Evolutionary conservation across 2,113 vertebrate species (phyloP), one percentile per base, ranked within the genome.

Genomic region (Macaca nemestrina): DNA sequence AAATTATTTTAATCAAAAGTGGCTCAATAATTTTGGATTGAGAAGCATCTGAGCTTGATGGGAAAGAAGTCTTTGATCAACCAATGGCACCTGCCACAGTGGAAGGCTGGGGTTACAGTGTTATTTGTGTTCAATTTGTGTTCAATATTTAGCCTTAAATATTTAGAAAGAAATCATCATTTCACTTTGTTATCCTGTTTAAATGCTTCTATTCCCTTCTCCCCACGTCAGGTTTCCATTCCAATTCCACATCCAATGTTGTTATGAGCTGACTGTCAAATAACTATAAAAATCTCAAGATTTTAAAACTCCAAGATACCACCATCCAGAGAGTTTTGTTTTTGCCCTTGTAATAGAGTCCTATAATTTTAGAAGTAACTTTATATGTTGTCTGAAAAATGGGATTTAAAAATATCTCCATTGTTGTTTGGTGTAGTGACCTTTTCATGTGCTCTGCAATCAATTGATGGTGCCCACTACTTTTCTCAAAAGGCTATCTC

Each of bases 221-320:
- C 16, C 38, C 3, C 2, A 68, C 0, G 1, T 35, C 67, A n/a
- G 6, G 16, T 68, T 30, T 30, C 32, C 67, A n/a, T 68, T n/a
- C 7, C 7, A 93, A 59, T 14, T 88, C 27, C 43, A 35, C 50
- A 57, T 12, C 13, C 4, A 72, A 14, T 79, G 57, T 3, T 50
- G 1, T 25, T 6, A 32, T 50, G 67, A 73, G 8, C 3, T 70
- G 8, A 48, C 11, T 73, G 5, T 95, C 35, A 86, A 80, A 52
- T 80, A 59, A 67, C 79, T 67, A n/a, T 70, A 87, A 88, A 72
- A 4, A 52, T 67, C 52, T 89, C 32, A 80, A 73, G 82, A 85
- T 18, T 48, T 61, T 40, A 78, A 78, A 80, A 30, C 20, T 13
- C 9, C 75, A 80, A 30, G 17, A 0, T 35, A 73, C 13, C 11